Percentiles rank a stretch among this genome's conserved stretches.
Evolutionary conservation across 1,140 invertebrate species (phyloP).

Genomic region (Drosophila trapezifrons): DNA sequence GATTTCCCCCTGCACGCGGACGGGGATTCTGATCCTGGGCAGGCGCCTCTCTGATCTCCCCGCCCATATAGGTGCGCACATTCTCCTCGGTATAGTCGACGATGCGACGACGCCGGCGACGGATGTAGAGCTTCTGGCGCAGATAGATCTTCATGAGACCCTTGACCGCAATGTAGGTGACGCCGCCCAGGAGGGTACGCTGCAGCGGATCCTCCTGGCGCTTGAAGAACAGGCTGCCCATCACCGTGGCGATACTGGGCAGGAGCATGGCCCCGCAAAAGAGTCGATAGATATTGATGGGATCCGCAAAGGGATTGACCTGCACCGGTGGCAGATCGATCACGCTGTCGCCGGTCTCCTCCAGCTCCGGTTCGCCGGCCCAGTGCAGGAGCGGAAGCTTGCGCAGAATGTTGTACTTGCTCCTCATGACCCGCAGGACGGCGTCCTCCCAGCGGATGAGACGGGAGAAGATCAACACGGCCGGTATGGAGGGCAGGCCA

Average conservation of each 20-base stretch:
- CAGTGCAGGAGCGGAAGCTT: conserved; percentile 85
- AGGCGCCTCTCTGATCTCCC: conserved; percentile 4
- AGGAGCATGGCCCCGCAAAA: conserved; percentile 96
- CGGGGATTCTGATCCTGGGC: background rate
- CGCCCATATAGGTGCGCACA: conserved; percentile 74
- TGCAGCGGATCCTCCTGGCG: conserved; percentile 94
- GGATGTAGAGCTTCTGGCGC: conserved; percentile 94
- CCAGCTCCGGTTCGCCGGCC: conserved; percentile 4
- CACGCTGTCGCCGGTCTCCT: conserved; percentile 43
- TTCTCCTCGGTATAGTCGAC: conserved; percentile 92
- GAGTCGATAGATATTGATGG: conserved; percentile 90
- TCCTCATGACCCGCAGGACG: conserved; percentile 89
- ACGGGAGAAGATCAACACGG: conserved; percentile 93
- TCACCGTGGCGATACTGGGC: conserved; percentile 95
- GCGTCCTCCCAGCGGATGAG: conserved; percentile 98
- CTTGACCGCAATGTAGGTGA: conserved; percentile 95
- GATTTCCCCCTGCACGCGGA: too few species aligned
- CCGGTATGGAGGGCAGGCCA: conserved; percentile 95
- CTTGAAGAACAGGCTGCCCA: conserved; percentile 93
- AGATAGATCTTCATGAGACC: conserved; percentile 98
- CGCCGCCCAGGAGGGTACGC: conserved; percentile 94
- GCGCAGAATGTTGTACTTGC: conserved; percentile 87
- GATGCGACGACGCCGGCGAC: conserved; percentile 91
- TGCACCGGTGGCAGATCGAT: conserved; percentile 68
- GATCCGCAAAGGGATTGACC: conserved; percentile 88